Conservation (phyloP, 2,888 invertebrate species). For the Acrobasis repandana region DNA sequence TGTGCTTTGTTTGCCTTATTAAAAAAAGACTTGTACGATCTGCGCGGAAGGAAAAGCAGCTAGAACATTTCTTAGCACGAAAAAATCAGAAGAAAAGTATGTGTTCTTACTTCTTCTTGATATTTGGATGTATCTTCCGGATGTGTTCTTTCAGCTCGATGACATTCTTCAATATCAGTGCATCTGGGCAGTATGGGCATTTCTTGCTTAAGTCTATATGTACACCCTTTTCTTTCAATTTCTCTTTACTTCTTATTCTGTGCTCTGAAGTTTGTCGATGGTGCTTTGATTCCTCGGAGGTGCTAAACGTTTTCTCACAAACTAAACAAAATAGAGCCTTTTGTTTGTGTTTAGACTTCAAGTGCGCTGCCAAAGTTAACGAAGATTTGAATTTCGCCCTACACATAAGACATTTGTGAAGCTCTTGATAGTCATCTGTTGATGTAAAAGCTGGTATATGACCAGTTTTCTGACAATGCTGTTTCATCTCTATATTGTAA, state of each 20-base stretch:
- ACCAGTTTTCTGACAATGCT: slow-evolving; percentile 80
- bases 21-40: too few relatives aligned
- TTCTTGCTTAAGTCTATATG: slow-evolving; percentile 68
- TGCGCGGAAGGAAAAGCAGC: too few relatives aligned
- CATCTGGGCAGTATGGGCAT: slow-evolving; percentile 84
- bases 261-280: slow-evolving; percentile 87
- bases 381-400: slow-evolving; percentile 83
- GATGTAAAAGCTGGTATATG: slow-evolving; percentile 79
- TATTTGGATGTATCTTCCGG: slow-evolving; percentile 82
- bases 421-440: slow-evolving; percentile 85
- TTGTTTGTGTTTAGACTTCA: slow-evolving; percentile 83
- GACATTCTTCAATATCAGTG: slow-evolving; percentile 74
- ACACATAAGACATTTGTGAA: slow-evolving; percentile 85
- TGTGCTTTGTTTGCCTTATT: too few relatives aligned
- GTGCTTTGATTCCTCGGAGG: slow-evolving; percentile 83
- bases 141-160: slow-evolving; percentile 85
- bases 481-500: slow-evolving; percentile 88
- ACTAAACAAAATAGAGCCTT: slow-evolving; percentile 86
- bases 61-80: too few relatives aligned
- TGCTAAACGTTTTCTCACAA: slow-evolving; percentile 85
- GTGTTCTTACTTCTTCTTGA: slow-evolving; percentile 82
- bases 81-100: too few relatives aligned
- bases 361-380: slow-evolving; percentile 86
- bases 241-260: slow-evolving; percentile 80
- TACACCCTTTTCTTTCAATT: slow-evolving; percentile 60